Evolutionary conservation across 2,797 vertebrate species (phyloP), one percentile per base, ranked within the genome.

Genomic region (Cyprinodon diabolis): DNA sequence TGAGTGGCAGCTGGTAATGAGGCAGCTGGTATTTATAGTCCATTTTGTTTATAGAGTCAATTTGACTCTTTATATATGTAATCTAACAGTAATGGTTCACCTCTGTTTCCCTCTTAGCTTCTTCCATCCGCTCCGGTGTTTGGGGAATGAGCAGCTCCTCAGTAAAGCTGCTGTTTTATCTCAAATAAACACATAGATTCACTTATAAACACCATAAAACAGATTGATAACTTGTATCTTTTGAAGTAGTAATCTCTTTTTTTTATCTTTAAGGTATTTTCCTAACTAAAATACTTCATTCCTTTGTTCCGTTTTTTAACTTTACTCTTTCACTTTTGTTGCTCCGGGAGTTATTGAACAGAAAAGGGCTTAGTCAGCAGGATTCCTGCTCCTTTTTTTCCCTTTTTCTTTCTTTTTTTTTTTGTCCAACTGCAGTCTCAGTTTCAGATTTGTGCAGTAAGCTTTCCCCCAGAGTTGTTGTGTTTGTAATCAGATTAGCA

Each of bases 41-140:
- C 81, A 83, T 90, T 85, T 89, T 93, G 90, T 94, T 93, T 92
- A 92, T 90, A 89, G 92, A 92, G 91, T 92, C 85, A 90, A 92
- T 93, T 89, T 87, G 86, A 80, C 78, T 80, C 82, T 90, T 91
- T 89, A 86, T 84, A 91, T 79, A 91, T 91, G 91, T 87, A 81
- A 92, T 94, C 91, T 89, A 85, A 63, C 57, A 71, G 77, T 86
- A 89, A 88, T 88, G 84, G 85, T 86, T 87, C 58, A 71, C 75
- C 73, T 55, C 15, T 63, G 56, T 23, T n/a, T 15, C 2, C 6
- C 6, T 65, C 68, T 19, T 72, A 52, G n/a, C 47, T 68, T 73
- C 74, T 70, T 66, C 67, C 58, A 35, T 66, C 73, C 86, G 87
- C 85, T 87, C 75, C 84, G 88, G 85, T 90, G 79, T 43, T 76